Conservation (phyloP, 2,888 invertebrate genomes). For the Meiosimyza decipiens region DNA sequence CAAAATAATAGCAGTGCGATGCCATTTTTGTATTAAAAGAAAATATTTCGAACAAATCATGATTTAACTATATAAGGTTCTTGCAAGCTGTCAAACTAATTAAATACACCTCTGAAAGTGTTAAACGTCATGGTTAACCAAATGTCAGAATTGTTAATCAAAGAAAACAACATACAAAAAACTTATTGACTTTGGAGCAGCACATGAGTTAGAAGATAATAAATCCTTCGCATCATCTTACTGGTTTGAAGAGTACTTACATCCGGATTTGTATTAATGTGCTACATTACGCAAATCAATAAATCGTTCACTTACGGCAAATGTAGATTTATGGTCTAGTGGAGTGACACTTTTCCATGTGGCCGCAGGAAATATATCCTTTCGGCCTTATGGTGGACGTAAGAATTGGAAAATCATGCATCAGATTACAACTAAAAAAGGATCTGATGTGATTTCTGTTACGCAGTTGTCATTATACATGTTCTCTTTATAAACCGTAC, state of each 20-base stretch:
- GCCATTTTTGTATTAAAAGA: too few relatives aligned
- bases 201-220: conserved; percentile 92
- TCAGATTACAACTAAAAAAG: conserved; percentile 93
- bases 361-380: conserved; percentile 94
- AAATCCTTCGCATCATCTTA: conserved; percentile 95
- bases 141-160: too few relatives aligned
- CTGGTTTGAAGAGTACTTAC: conserved; percentile 96
- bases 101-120: too few relatives aligned
- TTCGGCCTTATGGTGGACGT: conserved; percentile 92
- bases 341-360: conserved; percentile 96
- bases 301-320: conserved; percentile 91
- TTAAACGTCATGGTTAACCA: too few relatives aligned
- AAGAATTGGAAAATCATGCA: conserved; percentile 97
- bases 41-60: too few relatives aligned
- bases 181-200: conserved; percentile 97
- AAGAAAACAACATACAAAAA: conserved; percentile 72
- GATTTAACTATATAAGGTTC: too few relatives aligned
- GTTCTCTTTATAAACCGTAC: too few relatives aligned
- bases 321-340: conserved; percentile 96
- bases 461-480: too few relatives aligned
- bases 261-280: conserved; percentile 96
- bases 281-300: conserved; percentile 90
- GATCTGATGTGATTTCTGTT: conserved; percentile 92
- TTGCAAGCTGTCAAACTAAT: too few relatives aligned
- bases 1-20: too few relatives aligned